These are phyloP conservation scores for Ptychobarbus kaznakovi DNA, from an alignment of 2,797 vertebrate genomes.

Conservation along the genomic window DNA sequence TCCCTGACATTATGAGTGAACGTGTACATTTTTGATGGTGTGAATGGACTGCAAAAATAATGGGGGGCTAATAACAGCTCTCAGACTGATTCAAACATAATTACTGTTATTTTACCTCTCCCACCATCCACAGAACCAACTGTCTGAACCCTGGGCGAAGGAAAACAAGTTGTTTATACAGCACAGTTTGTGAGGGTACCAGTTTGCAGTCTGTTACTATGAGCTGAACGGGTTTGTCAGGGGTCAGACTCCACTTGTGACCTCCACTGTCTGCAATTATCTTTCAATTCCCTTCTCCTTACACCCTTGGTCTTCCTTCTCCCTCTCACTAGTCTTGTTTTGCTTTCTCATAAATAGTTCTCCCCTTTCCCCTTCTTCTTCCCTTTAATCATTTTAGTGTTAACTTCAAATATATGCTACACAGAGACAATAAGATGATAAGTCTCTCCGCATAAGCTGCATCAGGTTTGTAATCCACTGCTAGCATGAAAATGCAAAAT, in stretches of 20 bases:
- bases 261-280: conserved; percentile 21
- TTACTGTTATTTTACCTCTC: conserved; percentile 45
- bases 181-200: neutral
- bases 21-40: conserved; percentile 3
- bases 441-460: neutral
- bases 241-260: conserved; percentile 33
- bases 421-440: neutral
- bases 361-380: neutral
- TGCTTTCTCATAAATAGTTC: neutral
- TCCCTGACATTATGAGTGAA: conserved; percentile 10
- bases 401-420: neutral
- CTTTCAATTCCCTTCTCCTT: conserved; percentile 10
- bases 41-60: conserved; percentile 34
- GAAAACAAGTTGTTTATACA: conserved; percentile 19
- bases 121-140: conserved; percentile 29
- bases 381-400: neutral
- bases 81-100: conserved; percentile 45
- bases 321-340: neutral
- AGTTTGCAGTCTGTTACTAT: conserved; percentile 15
- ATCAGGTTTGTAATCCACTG: neutral
- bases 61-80: conserved; percentile 22
- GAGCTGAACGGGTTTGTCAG: conserved; percentile 17
- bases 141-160: neutral
- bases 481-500: neutral
- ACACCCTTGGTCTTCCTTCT: neutral